A percentile compares a stretch with the other conserved stretches of the same genome.
phyloP scores from a whole-genome alignment of 2,113 vertebrate genomes.

The Zapornia atra region DNA sequence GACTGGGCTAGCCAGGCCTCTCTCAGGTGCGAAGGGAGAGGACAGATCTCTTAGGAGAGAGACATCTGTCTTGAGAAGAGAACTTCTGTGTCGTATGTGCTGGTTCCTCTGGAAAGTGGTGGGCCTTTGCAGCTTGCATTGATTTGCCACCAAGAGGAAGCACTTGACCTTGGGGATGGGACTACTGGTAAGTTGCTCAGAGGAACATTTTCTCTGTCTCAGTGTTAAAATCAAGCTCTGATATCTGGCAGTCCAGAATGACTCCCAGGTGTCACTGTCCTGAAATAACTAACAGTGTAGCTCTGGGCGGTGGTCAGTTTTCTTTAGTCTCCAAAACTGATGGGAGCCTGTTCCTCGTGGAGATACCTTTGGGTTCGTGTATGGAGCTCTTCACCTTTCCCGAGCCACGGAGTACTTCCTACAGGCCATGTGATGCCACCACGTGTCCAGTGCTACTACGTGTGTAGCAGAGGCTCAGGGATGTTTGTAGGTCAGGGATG shows the following conservation, averaged over 20 bases:
- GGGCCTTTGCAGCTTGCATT: neutral
- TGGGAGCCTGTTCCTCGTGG: neutral
- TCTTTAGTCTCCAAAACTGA: neutral
- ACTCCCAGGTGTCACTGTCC: neutral
- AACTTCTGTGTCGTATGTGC: neutral
- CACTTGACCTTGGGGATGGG: neutral
- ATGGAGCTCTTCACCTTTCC: neutral
- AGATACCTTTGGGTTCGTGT: neutral
- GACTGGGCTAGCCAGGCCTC: neutral
- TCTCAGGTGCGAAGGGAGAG: neutral
- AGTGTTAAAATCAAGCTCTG: neutral
- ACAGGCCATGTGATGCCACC: neutral
- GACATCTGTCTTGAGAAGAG: neutral
- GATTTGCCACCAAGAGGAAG: neutral
- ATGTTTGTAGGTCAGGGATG: slow-evolving; percentile 60
- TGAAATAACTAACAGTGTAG: neutral
- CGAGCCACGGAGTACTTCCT: neutral
- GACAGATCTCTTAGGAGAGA: neutral
- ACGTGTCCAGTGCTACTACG: neutral
- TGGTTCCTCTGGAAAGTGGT: neutral
- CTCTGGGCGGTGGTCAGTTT: neutral
- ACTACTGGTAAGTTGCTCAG: neutral
- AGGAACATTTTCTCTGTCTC: neutral
- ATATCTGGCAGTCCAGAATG: neutral
- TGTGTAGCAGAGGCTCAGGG: neutral